Evolutionary conservation across 2,888 invertebrate genomes (phyloP), one percentile per base, ranked within the genome.

Genomic region (Scaeva pyrastri): DNA sequence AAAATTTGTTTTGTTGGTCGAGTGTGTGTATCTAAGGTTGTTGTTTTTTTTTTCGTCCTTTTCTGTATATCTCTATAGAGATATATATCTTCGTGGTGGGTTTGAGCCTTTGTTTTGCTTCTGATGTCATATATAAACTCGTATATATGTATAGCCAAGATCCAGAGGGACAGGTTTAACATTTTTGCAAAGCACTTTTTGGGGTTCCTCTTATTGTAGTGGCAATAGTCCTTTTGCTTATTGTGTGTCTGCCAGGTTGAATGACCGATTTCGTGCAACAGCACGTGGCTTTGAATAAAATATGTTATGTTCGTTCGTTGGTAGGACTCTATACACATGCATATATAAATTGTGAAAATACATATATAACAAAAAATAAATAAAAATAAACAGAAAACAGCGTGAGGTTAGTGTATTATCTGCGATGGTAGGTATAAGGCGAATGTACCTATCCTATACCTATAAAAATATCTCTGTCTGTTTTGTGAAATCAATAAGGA

Each of bases 241-340:
- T 76, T 48, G 36, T 52, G 50, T 50, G 85, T 85, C 85, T 80
- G 73, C 48, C 11, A 70, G 62, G 85, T 85, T 85, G 81, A 85
- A 81, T 81, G 85, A 80, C 85, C 85, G 76, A 80, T 81, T 85
- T 85, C 76, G 76, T 70, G 72, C 68, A 85, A 68, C 55, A 85
- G 80, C 80, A 85, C 84, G 80, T 80, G 80, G 50, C 68, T 43
- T 31, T 45, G 60, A 77, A 62, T 83, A 77, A 82, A 77, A 77
- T 71, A 83, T 68, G 50, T n/a, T n/a, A n/a, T n/a, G n/a, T n/a
- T n/a, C n/a, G n/a, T n/a, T n/a, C n/a, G n/a, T 68, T 23, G 50
- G 50, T 36, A 16, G 66, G 66, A n/a, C n/a, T n/a, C n/a, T n/a
- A n/a, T n/a, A n/a, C n/a, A n/a, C n/a, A n/a, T n/a, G n/a, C n/a